phyloP scores from a whole-genome alignment of 2,113 vertebrate genomes.

The Phrynosoma blainvillii region DNA sequence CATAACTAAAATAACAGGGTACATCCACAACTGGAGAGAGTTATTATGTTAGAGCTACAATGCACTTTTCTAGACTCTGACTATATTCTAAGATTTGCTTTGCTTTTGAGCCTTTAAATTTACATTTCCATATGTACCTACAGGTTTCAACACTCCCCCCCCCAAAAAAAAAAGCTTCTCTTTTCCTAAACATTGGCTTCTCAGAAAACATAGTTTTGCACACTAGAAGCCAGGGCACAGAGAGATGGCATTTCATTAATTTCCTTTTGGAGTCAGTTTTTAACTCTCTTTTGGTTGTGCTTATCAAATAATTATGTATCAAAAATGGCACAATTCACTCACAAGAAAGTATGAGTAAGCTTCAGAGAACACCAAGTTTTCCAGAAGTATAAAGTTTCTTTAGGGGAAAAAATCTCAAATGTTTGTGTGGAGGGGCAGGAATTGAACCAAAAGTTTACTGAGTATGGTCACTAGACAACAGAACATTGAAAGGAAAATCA shows the following conservation, averaged over 20 bases:
- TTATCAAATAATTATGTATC: background rate
- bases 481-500: too few species aligned
- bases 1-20: background rate
- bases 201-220: background rate
- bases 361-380: too few species aligned
- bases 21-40: too few species aligned
- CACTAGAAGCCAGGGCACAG: background rate
- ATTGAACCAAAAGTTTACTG: too few species aligned
- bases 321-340: too few species aligned
- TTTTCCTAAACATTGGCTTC: background rate
- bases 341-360: too few species aligned
- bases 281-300: background rate
- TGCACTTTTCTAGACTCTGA: too few species aligned
- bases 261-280: background rate
- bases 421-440: too few species aligned
- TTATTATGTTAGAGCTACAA: too few species aligned
- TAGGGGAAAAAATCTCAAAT: too few species aligned
- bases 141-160: background rate
- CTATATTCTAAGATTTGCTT: constrained; percentile 1
- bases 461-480: too few species aligned
- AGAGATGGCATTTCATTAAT: background rate
- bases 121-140: background rate
- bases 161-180: background rate
- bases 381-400: too few species aligned
- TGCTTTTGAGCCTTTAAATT: background rate